These are phyloP conservation scores for Harpegnathos saltator DNA, from an alignment of 1,140 invertebrate genomes.

Conservation along the genomic window DNA sequence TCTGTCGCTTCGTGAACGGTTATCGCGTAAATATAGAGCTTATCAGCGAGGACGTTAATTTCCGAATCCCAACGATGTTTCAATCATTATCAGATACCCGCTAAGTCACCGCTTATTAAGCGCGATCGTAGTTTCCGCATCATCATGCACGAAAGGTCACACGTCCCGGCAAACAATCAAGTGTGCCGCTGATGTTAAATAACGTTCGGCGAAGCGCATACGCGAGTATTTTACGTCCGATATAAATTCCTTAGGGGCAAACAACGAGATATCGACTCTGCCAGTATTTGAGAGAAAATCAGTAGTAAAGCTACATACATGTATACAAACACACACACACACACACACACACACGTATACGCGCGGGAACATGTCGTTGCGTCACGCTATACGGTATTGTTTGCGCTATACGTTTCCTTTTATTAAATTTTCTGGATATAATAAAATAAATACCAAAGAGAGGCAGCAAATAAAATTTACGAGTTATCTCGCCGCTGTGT, in stretches of 20 bases:
- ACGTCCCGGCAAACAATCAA: not conserved
- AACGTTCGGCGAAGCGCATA: not conserved
- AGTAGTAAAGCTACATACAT: not conserved
- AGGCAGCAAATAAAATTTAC: conserved; percentile 23
- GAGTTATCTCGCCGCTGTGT: not conserved
- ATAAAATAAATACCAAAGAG: conserved; percentile 36
- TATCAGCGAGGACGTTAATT: conserved; percentile 10
- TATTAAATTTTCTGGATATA: not conserved
- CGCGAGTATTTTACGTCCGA: conserved; percentile 15
- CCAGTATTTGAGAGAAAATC: conserved; percentile 31
- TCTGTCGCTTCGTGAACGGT: not conserved
- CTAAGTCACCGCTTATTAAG: conserved; percentile 16
- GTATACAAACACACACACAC: not conserved
- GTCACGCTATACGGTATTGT: not conserved
- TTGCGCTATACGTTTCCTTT: conserved; percentile 7
- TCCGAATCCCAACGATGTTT: conserved; percentile 3
- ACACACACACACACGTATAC: not conserved
- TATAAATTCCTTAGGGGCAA: conserved; percentile 9
- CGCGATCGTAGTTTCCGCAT: not conserved
- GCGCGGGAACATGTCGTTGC: not conserved
- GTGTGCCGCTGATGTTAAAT: not conserved
- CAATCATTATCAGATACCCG: conserved; percentile 11
- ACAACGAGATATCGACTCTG: conserved; percentile 14
- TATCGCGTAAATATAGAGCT: not conserved
- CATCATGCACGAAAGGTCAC: not conserved